These are phyloP conservation scores for Trissoscelio sp. DNA, from an alignment of 2,888 invertebrate genomes.

Conservation along the genomic window DNA sequence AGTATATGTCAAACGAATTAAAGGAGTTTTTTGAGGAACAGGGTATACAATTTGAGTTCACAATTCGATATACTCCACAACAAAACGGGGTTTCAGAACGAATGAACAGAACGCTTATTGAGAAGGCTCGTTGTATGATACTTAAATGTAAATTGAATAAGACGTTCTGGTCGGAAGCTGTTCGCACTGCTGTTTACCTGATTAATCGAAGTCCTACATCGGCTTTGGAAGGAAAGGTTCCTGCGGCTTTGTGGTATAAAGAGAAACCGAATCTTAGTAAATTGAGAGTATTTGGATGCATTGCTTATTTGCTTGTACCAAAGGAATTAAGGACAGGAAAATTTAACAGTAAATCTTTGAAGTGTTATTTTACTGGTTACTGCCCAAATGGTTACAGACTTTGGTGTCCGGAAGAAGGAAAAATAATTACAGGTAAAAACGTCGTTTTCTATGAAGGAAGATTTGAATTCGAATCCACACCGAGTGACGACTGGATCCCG, in stretches of 20 bases:
- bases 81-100: slow-evolving; percentile 74
- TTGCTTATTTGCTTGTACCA: slow-evolving; percentile 66
- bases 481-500: slow-evolving; percentile 32
- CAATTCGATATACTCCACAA: slow-evolving; percentile 73
- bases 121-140: slow-evolving; percentile 79
- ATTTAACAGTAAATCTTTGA: slow-evolving; percentile 68
- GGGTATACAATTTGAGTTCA: slow-evolving; percentile 72
- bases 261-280: slow-evolving; percentile 71
- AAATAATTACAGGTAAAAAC: slow-evolving; percentile 8
- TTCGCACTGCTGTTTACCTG: slow-evolving; percentile 71
- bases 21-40: slow-evolving; percentile 68
- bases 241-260: slow-evolving; percentile 71
- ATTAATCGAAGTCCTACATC: slow-evolving; percentile 72
- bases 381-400: slow-evolving; percentile 69
- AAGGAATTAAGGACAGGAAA: slow-evolving; percentile 70
- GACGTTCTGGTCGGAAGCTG: slow-evolving; percentile 77
- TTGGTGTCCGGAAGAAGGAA: slow-evolving; percentile 20
- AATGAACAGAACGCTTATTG: slow-evolving; percentile 75
- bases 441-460: slow-evolving; percentile 20
- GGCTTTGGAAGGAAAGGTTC: slow-evolving; percentile 65
- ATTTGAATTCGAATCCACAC: slow-evolving; percentile 10
- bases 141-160: slow-evolving; percentile 75
- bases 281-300: slow-evolving; percentile 70
- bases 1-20: slow-evolving; percentile 68
- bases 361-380: slow-evolving; percentile 70